Evolutionary conservation across 2,797 vertebrate species (phyloP), one percentile per base, ranked within the genome.

Genomic region (Sarcophilus harrisii): DNA sequence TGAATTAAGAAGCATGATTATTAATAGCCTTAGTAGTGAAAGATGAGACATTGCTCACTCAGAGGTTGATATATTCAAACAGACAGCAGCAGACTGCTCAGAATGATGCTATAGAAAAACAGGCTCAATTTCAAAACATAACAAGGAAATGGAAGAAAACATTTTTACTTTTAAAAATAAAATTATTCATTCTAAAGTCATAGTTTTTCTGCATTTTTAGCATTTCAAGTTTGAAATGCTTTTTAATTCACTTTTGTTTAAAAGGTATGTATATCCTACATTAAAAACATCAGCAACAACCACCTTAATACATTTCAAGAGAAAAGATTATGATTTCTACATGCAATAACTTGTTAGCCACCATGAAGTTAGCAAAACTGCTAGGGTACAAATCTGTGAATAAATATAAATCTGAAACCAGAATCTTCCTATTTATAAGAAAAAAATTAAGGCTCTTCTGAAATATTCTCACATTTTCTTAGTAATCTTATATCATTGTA

Each of bases 101-200:
- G 90, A 92, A n/a, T 32, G 16, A 89, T 94, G 81, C 91, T 91
- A 57, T 96, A 91, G 96, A 58, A 95, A 57, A 96, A 92, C 89
- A 92, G 96, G 91, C 16, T 58, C 18, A 38, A 97, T 95, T 93
- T 95, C 91, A 92, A 93, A 73, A 96, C 92, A 96, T 97, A 97
- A 96, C 97, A 97, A 95, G 90, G 87, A 97, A 97, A 95, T 94
- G 97, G 90, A 96, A 66, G 45, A 93, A 95, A 95, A 97, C 94
- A 97, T 93, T 97, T 98, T 96, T 97, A 96, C 90, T 97, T 97
- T 97, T 4, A 97, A 97, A 98, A 98, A 97, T 93, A 97, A 98
- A 98, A 97, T 91, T 92, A 94, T 91, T 97, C 97, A 94, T 98
- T 96, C 97, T 97, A 73, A 94, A 58, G 59, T 98, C 96, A 98